Evolutionary conservation across 2,888 invertebrate genomes (phyloP).

Genomic region (Synergus laeviventris): DNA sequence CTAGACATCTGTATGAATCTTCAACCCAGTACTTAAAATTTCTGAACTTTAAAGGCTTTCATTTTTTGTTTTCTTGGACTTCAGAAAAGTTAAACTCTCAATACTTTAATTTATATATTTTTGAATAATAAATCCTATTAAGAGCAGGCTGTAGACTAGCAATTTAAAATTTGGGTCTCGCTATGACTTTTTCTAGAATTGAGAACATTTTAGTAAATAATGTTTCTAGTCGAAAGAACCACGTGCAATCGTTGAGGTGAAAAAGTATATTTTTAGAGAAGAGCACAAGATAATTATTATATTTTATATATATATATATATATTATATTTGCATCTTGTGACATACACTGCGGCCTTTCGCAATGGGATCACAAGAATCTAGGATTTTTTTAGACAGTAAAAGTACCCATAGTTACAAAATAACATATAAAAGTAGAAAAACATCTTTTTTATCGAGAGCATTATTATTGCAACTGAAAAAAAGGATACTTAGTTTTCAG

Average conservation of each 20-base stretch:
- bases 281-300: conserved; percentile 36
- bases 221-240: conserved; percentile 34
- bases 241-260: conserved; percentile 32
- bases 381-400: conserved; percentile 10
- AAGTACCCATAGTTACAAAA: conserved; percentile 8
- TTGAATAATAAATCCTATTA: not conserved
- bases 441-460: not conserved
- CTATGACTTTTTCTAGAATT: conserved; percentile 11
- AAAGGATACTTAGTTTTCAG: not conserved
- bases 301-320: conserved; percentile 31
- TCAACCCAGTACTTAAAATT: too few relatives aligned
- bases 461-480: not conserved
- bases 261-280: conserved; percentile 36
- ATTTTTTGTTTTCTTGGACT: too few relatives aligned
- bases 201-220: conserved; percentile 27
- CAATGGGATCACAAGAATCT: conserved; percentile 35
- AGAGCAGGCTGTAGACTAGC: conserved; percentile 13
- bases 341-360: conserved; percentile 38
- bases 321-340: conserved; percentile 36
- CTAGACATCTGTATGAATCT: too few relatives aligned
- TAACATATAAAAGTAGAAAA: conserved; percentile 10
- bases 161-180: not conserved
- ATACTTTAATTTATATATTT: too few relatives aligned
- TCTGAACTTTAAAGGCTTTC: too few relatives aligned
- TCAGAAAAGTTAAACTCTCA: too few relatives aligned